Evolutionary conservation across 2,888 invertebrate genomes (phyloP).

Genomic region (Gryllus longicercus): DNA sequence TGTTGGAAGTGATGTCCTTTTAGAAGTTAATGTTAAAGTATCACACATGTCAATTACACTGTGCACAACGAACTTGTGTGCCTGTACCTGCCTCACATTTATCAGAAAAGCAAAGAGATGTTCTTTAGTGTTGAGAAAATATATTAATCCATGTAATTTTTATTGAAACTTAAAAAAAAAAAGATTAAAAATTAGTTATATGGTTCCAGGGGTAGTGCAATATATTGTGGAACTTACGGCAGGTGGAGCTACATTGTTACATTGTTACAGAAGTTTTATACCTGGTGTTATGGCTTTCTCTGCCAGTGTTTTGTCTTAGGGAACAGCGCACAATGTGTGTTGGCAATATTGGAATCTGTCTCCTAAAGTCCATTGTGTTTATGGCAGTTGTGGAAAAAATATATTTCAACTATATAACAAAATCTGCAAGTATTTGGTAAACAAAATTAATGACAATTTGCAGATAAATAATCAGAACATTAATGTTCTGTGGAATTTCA

Average conservation of each 20-base stretch:
- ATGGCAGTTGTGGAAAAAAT: background rate
- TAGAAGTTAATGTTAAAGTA: background rate
- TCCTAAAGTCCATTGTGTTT: background rate
- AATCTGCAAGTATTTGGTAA: background rate
- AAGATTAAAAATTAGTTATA: background rate
- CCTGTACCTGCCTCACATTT: background rate
- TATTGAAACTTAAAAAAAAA: background rate
- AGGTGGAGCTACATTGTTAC: background rate
- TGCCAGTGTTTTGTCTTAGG: conserved; percentile 8
- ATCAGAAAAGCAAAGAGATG: background rate
- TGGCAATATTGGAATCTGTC: background rate
- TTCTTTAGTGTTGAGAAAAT: background rate
- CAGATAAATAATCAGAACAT: background rate
- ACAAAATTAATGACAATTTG: background rate
- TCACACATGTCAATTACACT: conserved; percentile 9
- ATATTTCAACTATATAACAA: background rate
- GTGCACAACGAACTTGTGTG: background rate
- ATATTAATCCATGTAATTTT: background rate
- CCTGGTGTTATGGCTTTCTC: conserved; percentile 9
- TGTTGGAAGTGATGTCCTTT: background rate
- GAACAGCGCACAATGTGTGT: conserved; percentile 17
- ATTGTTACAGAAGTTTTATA: conserved; percentile 6
- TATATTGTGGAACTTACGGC: background rate
- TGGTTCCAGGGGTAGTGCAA: background rate
- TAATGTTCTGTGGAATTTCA: background rate